A percentile compares a stretch with the other conserved stretches of the same genome.
phyloP scores from a whole-genome alignment of 1,140 invertebrate species.

The Calycopis cecrops region DNA sequence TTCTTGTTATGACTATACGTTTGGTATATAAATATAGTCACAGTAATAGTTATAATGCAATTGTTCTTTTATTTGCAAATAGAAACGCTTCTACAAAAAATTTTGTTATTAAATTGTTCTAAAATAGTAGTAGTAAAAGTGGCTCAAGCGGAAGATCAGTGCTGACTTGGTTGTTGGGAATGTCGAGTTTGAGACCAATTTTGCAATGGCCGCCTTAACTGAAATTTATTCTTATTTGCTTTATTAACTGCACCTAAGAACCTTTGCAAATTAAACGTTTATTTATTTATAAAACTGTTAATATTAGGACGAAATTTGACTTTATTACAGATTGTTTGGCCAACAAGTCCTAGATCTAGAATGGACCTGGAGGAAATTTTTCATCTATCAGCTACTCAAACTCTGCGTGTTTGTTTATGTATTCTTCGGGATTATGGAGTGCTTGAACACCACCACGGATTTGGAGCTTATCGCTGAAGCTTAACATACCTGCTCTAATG shows the following conservation, averaged over 20 bases:
- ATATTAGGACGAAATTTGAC: conserved; percentile 40
- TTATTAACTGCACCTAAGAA: too few relatives aligned
- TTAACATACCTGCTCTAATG: conserved; percentile 42
- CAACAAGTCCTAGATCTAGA: conserved; percentile 49
- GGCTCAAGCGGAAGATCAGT: too few relatives aligned
- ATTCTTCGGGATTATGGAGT: conserved; percentile 43
- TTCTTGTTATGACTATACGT: conserved; percentile 12
- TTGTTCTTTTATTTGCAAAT: conserved; percentile 21
- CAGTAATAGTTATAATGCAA: conserved; percentile 9
- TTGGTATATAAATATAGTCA: conserved; percentile 10
- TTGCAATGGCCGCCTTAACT: too few relatives aligned
- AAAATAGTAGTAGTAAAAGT: too few relatives aligned
- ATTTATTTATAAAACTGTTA: too few relatives aligned
- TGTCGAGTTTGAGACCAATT: too few relatives aligned
- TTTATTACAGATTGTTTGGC: conserved; percentile 40
- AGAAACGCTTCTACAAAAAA: conserved; percentile 28
- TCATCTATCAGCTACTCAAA: conserved; percentile 33
- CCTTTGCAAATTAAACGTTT: too few relatives aligned
- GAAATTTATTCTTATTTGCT: too few relatives aligned
- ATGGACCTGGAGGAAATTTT: conserved; percentile 47
- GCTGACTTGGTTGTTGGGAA: too few relatives aligned
- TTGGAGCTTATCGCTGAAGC: conserved; percentile 39
- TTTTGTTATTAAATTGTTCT: conserved; percentile 32
- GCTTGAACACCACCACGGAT: conserved; percentile 35
- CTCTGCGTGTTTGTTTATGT: conserved; percentile 42